Conservation (phyloP, 2,113 vertebrate genomes). For the Pantherophis guttatus region DNA sequence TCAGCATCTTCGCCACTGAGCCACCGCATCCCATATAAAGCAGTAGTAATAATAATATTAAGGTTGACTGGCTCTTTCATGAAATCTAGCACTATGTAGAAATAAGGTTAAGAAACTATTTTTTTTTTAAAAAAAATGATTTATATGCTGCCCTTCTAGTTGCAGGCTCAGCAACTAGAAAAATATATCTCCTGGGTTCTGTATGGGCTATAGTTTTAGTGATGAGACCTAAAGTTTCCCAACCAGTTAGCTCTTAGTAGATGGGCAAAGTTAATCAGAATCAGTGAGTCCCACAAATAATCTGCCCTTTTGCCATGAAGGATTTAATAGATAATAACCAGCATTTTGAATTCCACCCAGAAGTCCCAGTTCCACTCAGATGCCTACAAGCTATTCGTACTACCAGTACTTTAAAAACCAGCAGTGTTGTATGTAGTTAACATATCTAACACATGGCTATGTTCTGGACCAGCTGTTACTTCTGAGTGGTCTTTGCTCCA, state of each 20-base stretch:
- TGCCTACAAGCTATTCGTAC: background rate
- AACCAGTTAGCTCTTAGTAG: background rate
- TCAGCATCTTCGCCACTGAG: no score
- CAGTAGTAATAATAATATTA: no score
- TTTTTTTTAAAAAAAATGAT: no score
- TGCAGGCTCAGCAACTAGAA: background rate
- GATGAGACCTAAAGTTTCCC: background rate
- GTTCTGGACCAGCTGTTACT: background rate
- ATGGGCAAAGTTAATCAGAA: background rate
- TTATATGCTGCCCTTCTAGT: no score
- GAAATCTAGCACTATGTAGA: constrained; percentile 41
- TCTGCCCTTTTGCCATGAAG: background rate
- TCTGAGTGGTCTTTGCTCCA: background rate
- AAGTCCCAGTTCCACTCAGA: background rate
- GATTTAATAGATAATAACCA: background rate
- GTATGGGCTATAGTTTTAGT: background rate
- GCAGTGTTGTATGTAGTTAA: background rate
- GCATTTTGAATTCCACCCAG: background rate
- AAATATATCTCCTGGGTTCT: background rate
- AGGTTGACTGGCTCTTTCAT: constrained; percentile 14
- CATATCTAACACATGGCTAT: background rate
- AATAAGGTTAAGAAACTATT: constrained; percentile 24
- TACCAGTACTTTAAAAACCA: background rate
- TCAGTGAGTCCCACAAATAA: background rate
- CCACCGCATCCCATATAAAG: no score